Evolutionary conservation across 2,888 invertebrate species (phyloP), one percentile per base, ranked within the genome.

Genomic region (Andrena chrysosceles): DNA sequence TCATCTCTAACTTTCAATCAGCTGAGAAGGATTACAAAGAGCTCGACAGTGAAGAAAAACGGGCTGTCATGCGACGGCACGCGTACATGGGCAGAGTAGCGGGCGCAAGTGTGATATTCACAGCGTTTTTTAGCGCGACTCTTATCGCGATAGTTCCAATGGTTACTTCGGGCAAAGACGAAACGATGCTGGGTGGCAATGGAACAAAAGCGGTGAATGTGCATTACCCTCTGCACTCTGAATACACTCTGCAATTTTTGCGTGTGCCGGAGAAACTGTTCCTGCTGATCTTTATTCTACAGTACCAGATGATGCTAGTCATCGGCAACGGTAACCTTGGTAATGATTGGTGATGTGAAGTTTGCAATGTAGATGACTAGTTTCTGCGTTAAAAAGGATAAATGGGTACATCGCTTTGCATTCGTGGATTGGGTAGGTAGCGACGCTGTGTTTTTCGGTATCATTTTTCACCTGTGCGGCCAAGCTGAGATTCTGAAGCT

Each of bases 391-490:
- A 52, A 6, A 52, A 20, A 7, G 20, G 8, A 54, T 54, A 54
- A 54, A 54, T 7, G 10, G 54, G 1, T 54, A 54, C 23, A 10
- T 54, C 8, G 54, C 23, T 54, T 54, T 23, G 54, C 23, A 26
- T 23, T n/a, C 31, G 20, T 54, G 54, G 0, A 23, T 10, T 54
- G 23, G 23, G 1, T 31, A 78, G 91, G 91, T 16, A 88, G 86
- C 20, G 91, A 93, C 52, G 81, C 89, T 35, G 86, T 93, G 67
- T 87, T 93, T 52, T 91, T 92, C 48, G 85, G 87, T n/a, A 81
- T 91, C 4, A 76, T 88, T 2, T 91, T 93, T 86, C 93, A 93
- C 33, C 60, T 93, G 6, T 93, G 93, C 59, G 93, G 92, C 7
- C 93, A 93, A 52, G 82, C 93, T 2, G 89, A 91, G 35, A 82